Conservation (phyloP, 2,113 vertebrate species). For the Callocephalon fimbriatum region DNA sequence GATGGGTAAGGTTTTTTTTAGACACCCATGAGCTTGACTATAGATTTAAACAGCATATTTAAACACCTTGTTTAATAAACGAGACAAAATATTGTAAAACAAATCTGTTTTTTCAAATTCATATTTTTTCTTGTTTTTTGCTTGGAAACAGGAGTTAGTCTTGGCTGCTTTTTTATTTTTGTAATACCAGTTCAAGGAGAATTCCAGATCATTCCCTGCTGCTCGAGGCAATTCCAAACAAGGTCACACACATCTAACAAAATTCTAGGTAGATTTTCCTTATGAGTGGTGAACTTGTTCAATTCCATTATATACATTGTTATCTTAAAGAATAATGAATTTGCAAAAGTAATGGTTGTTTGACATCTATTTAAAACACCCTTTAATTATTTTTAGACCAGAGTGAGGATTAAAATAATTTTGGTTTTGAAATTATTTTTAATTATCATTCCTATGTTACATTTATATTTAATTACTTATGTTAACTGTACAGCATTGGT, state of each 20-base stretch:
- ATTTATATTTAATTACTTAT: background rate
- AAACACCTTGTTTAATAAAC: background rate
- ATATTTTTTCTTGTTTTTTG: background rate
- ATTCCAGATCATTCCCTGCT: slow-evolving; percentile 21
- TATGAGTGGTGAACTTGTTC: slow-evolving; percentile 17
- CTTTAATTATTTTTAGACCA: background rate
- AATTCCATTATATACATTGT: slow-evolving; percentile 46
- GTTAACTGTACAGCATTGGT: background rate
- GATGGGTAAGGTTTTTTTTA: accelerated
- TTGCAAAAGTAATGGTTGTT: background rate
- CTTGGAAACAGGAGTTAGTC: background rate
- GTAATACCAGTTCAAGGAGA: background rate
- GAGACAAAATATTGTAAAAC: background rate
- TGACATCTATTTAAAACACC: background rate
- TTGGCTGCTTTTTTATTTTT: background rate
- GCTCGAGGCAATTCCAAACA: slow-evolving; percentile 42
- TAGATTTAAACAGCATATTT: background rate
- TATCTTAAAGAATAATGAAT: slow-evolving; percentile 24
- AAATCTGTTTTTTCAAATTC: background rate
- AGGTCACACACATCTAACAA: background rate
- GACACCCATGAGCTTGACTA: background rate
- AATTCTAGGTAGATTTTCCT: slow-evolving; percentile 53
- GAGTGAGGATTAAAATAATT: background rate
- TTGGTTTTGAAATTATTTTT: background rate
- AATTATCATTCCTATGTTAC: background rate